Base-by-base conservation (phyloP, 2,888 invertebrate genomes). In the Mesodorylaimus sp. region DNA sequence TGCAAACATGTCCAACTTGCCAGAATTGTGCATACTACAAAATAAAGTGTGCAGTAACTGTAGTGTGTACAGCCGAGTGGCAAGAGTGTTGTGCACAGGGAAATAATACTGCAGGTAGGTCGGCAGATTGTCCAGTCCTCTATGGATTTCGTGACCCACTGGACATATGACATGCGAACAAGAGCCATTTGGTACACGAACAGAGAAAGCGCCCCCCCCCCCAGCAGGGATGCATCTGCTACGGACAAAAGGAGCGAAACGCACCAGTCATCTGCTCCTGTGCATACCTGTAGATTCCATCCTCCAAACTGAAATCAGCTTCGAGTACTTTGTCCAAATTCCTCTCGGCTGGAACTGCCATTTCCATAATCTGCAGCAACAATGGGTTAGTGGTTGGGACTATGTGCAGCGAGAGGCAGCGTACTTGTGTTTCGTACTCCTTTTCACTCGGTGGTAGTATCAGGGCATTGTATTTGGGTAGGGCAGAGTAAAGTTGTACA, bases 311-410 rank as follows among this genome's bases (percentile, higher is more conserved):
- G 53, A 63, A 63, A 50, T 64, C 50, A 2, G 29, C 32, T 23
- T 50, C 50, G 7, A 37, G 23, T 21, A 49, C 50, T 3, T 50
- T 45, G 50, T 42, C 60, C 56, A 7, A 23, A 45, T 59, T 50
- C 43, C 61, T 60, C 39, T 64, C 64, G 42, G 64, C 64, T 7
- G 63, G 58, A 27, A 64, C 60, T n/a, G 61, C 58, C 57, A 64
- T 54, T 46, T 64, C 62, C 50, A 62, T 48, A 57, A 62, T 61
- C 59, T 63, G 53, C 16, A 47, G 38, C 3, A 7, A 5, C 10
- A 29, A 46, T 13, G 26, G 13, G 7, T 7, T 16, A 45, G 16
- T 45, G 16, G 10, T 45, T 45, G 16, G 10, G 16, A 45, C 16
- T 23, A 10, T 19, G 7, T 45, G 45, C 19, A 26, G 37, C 26